These are phyloP conservation scores for Rugalucina vietnamica DNA, from an alignment of 2,888 invertebrate genomes.

Conservation along the genomic window DNA sequence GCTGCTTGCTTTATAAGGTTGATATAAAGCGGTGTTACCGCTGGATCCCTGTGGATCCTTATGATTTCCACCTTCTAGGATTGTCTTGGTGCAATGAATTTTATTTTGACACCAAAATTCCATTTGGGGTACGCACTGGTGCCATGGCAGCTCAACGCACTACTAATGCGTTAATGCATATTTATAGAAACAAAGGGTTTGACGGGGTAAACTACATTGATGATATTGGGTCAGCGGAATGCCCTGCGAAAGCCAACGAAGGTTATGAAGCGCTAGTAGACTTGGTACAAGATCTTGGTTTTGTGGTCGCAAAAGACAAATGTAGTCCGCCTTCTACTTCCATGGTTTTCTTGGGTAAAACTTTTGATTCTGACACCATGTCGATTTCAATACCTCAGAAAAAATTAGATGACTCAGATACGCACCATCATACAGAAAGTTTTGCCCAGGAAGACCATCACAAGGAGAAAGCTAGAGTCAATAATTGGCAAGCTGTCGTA, in stretches of 20 bases:
- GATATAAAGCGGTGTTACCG: neutral
- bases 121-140: neutral
- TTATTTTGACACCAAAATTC: neutral
- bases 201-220: constrained; percentile 26
- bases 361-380: constrained; percentile 7
- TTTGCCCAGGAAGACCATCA: constrained; percentile 5
- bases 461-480: constrained; percentile 15
- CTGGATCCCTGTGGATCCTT: neutral
- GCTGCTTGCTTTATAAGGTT: neutral
- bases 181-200: constrained; percentile 15
- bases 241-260: neutral
- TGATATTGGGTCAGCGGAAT: constrained; percentile 26
- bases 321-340: neutral
- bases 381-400: constrained; percentile 9
- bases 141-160: constrained; percentile 16
- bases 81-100: neutral
- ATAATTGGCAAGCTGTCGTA: constrained; percentile 20
- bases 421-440: neutral
- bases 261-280: neutral
- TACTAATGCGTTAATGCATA: constrained; percentile 24
- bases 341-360: constrained; percentile 14
- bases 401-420: constrained; percentile 2
- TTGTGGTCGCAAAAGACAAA: neutral
- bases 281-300: neutral
- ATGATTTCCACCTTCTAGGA: neutral